Base-by-base conservation (phyloP, 2,113 vertebrate species). In the Xenus cinereus region DNA sequence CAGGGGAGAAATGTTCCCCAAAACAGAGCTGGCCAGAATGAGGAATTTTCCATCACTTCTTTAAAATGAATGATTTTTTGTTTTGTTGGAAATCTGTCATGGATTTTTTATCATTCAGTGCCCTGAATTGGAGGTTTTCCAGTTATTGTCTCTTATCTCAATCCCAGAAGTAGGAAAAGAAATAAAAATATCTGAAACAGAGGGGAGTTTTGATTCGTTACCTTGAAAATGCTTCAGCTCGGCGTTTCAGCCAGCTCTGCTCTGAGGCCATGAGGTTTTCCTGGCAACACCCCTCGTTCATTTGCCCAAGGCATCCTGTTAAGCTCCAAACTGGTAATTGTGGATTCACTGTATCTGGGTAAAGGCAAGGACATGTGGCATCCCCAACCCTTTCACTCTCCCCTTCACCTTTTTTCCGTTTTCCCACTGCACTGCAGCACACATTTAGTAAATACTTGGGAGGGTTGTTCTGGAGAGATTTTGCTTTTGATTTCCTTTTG, bases 141-240 rank as follows among this genome's bases (percentile, higher is more conserved):
- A 4, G 69, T 94, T 93, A 94, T 94, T 95, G 95, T 94, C 28
- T 50, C 87, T 94, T 94, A 94, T 95, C 96, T 91, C 53, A 78
- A 30, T 28, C 37, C 74, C 77, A 75, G 62, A 81, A 94, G 60
- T 72, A 87, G 39, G 78, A 84, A 82, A 84, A 93, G 74, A 80
- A 88, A 95, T 62, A 43, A 71, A 93, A 91, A 74, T 83, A 74
- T 74, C n/a, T 94, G 81, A 78, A 87, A 75, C 45, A 77, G 53
- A 53, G 4, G 30, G 4, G 0, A 4, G 14, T 51, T 85, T 50
- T 74, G 1, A 62, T 75, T 91, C 30, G n/a, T 89, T 78, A 75
- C 74, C 39, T 79, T 72, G 51, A 93, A 94, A 93, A 87, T 11
- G 8, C 66, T 95, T 93, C 91, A 77, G 54, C 45, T 20, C n/a